Evolutionary conservation across 2,797 vertebrate species (phyloP).

Genomic region (Lacerta agilis): DNA sequence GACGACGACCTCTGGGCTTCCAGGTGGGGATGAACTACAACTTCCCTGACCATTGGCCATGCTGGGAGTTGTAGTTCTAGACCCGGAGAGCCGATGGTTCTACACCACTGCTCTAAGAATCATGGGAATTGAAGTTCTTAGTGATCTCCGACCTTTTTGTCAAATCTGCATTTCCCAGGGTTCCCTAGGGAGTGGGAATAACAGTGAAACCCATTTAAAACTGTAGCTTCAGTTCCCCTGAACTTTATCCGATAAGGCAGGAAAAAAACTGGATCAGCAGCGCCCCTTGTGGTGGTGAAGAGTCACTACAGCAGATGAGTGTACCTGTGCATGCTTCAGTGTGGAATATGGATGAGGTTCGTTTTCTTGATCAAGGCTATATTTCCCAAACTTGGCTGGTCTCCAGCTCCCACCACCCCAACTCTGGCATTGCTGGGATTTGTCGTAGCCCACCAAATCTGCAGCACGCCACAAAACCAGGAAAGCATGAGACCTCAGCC

Average conservation of each 20-base stretch:
- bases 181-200: not conserved
- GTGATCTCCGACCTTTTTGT: not conserved
- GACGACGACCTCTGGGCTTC: no score
- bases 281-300: not conserved
- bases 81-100: no score
- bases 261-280: not conserved
- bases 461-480: no score
- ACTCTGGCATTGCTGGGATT: no score
- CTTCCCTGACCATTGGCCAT: no score
- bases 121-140: not conserved
- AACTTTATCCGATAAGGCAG: not conserved
- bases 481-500: no score
- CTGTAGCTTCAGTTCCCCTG: not conserved
- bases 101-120: no score
- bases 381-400: no score
- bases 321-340: not conserved
- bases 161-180: not conserved
- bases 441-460: no score
- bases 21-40: no score
- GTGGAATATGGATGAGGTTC: not conserved
- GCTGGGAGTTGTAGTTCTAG: not conserved
- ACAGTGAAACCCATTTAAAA: not conserved
- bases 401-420: not conserved
- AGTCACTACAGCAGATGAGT: not conserved
- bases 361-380: not conserved